Percentiles rank a stretch among this genome's conserved stretches.
phyloP scores from a whole-genome alignment of 2,113 vertebrate species.

The Euleptes europaea region DNA sequence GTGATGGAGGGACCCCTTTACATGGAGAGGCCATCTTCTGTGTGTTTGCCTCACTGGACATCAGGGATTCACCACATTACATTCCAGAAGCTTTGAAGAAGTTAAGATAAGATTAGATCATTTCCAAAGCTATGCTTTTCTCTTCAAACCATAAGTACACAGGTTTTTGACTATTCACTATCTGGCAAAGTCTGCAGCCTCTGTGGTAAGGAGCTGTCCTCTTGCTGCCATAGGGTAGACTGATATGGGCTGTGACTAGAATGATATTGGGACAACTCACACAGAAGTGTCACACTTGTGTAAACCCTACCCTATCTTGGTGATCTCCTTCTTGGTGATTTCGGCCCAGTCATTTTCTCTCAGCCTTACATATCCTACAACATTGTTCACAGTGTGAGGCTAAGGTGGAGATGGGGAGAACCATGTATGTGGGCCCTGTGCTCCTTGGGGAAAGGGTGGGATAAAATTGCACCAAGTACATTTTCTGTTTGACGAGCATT shows the following conservation, averaged over 20 bases:
- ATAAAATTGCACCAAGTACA: background rate
- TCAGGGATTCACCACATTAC: background rate
- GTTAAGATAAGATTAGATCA: background rate
- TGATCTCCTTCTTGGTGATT: no score
- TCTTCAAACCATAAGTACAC: background rate
- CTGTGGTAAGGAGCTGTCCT: background rate
- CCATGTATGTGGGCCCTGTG: no score
- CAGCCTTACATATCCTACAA: no score
- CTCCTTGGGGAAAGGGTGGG: no score
- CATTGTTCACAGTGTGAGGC: no score
- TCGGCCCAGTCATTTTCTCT: no score
- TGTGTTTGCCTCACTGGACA: background rate
- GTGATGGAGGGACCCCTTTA: background rate
- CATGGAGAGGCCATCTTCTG: background rate
- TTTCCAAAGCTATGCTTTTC: background rate
- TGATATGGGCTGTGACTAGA: background rate
- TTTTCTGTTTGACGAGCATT: constrained; percentile 46
- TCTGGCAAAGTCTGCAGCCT: background rate
- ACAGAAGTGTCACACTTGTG: background rate
- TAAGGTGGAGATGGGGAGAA: no score
- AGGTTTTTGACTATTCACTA: background rate
- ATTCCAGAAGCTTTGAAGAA: background rate
- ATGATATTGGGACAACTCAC: background rate
- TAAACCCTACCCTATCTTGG: background rate
- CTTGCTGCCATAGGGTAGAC: background rate